phyloP scores from a whole-genome alignment of 92 coral and sea anemone species.

The Palythoa heliodiscus region DNA sequence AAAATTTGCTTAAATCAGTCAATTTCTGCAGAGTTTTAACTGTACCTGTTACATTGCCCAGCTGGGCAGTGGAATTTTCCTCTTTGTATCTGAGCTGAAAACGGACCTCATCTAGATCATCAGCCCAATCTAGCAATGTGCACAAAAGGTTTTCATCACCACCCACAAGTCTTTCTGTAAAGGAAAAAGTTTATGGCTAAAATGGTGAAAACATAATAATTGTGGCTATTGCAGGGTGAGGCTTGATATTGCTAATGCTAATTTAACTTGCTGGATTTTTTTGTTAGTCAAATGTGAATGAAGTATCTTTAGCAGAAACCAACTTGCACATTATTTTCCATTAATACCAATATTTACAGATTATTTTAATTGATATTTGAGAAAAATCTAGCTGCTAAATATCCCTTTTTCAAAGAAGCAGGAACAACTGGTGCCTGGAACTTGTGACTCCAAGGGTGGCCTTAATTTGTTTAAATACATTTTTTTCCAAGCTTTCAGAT shows the following conservation, averaged over 20 bases:
- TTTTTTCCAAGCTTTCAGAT: too few relatives aligned
- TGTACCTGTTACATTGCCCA: constrained; percentile 7
- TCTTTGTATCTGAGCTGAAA: constrained; percentile 79
- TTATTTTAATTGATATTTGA: too few relatives aligned
- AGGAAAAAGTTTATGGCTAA: neutral
- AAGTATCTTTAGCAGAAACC: too few relatives aligned
- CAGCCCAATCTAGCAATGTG: constrained; percentile 92
- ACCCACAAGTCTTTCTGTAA: constrained; percentile 87
- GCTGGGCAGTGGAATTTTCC: constrained; percentile 12
- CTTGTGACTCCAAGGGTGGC: too few relatives aligned
- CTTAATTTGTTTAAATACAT: too few relatives aligned
- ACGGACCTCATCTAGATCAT: constrained; percentile 85
- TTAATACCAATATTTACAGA: too few relatives aligned
- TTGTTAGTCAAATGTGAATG: too few relatives aligned
- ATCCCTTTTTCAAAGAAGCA: too few relatives aligned
- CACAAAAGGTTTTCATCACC: constrained; percentile 79
- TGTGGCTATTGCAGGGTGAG: neutral
- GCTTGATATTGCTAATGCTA: neutral
- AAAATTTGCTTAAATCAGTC: too few relatives aligned
- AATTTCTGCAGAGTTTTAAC: neutral
- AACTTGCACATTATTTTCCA: too few relatives aligned
- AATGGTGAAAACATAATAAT: neutral
- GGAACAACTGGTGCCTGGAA: too few relatives aligned
- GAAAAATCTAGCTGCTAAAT: too few relatives aligned
- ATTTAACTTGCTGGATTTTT: neutral